Evolutionary conservation across 2,797 vertebrate species (phyloP).

Genomic region (Thamnophis elegans): DNA sequence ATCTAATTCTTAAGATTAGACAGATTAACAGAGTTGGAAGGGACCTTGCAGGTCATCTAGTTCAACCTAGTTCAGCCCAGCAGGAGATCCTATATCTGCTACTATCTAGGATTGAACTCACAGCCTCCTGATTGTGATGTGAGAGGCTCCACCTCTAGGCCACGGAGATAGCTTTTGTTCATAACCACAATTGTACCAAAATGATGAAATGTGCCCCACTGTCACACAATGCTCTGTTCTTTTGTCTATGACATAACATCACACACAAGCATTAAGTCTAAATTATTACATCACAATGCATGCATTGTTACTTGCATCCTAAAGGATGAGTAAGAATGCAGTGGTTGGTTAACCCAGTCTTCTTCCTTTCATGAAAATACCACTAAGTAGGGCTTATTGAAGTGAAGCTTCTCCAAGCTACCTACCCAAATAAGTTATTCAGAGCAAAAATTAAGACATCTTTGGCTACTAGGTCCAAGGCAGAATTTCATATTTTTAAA

Average conservation of each 20-base stretch:
- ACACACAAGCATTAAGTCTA: not conserved
- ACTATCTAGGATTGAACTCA: too few species aligned
- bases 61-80: too few species aligned
- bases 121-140: too few species aligned
- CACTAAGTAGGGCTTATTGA: not conserved
- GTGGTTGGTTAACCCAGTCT: not conserved
- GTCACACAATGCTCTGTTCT: not conserved
- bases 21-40: too few species aligned
- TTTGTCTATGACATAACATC: not conserved
- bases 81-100: too few species aligned
- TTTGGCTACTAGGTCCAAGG: not conserved
- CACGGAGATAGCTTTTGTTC: not conserved
- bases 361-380: not conserved
- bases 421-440: not conserved
- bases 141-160: too few species aligned
- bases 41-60: too few species aligned
- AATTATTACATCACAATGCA: not conserved
- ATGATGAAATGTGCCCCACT: not conserved
- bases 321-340: not conserved
- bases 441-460: not conserved
- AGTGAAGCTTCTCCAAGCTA: not conserved
- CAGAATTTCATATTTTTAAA: not conserved
- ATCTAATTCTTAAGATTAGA: not conserved
- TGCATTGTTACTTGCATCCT: not conserved
- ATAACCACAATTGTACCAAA: not conserved